Evolutionary conservation across 2,888 invertebrate species (phyloP), one percentile per base, ranked within the genome.

Genomic region (Drosophila neoperkinsi): DNA sequence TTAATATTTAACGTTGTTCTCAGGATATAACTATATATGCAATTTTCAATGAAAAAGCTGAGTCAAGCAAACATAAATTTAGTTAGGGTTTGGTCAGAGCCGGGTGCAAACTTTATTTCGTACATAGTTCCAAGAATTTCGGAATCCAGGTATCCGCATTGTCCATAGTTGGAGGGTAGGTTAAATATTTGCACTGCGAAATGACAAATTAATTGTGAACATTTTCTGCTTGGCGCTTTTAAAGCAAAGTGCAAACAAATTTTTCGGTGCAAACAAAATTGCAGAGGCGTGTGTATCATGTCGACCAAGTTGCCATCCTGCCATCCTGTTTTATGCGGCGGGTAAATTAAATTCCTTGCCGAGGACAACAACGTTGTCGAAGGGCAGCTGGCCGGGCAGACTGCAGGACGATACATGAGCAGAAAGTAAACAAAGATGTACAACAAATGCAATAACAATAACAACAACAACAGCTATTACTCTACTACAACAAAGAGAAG

Each of bases 361-460:
- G 36, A 43, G 72, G 59, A 71, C 71, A 78, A 56, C 66, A 79
- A 49, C 57, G 71, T 70, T 43, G 43, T 28, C 43, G 52, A 25
- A 28, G 38, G 25, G 41, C 64, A 55, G 61, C 25, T 25, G 16
- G 16, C 46, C 34, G 58, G 57, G 25, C 25, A 33, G 30, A 31
- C 41, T 28, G 18, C 16, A 36, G 4, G 41, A 21, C 56, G 64
- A 74, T 79, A 83, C 84, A 83, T 76, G 71, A 74, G 81, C 72
- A 74, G 72, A 70, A 84, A 81, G 77, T 89, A 84, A 89, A 89
- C 90, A 84, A 89, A 84, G 84, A 86, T 83, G 89, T 80, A 61
- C 83, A 69, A 71, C 82, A 78, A 87, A 87, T 84, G 77, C 79
- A 70, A 74, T 50, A 74, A 65, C 60, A 79, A 64, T 59, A 56